A percentile compares a stretch with the other conserved stretches of the same genome.
Conservation (phyloP, 2,797 vertebrate genomes). For the Molossus molossus region DNA sequence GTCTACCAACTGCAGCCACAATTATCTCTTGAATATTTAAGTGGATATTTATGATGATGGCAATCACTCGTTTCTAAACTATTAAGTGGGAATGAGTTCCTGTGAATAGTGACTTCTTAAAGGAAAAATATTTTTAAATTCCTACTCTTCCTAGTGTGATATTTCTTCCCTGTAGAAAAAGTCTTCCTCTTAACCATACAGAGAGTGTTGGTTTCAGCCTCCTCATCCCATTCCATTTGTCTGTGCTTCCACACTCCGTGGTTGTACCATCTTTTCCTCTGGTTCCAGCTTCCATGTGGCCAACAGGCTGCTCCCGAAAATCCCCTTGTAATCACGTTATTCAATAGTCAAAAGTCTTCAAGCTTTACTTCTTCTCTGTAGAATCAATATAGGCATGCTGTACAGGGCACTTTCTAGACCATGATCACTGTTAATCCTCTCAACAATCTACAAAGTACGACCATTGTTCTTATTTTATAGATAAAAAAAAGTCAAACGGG, state of each 20-base stretch:
- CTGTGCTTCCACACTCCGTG: background rate
- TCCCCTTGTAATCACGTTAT: conserved; percentile 30
- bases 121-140: conserved; percentile 80
- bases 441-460: background rate
- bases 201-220: background rate
- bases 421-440: background rate
- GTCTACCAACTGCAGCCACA: background rate
- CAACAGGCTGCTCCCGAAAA: conserved; percentile 43
- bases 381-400: background rate
- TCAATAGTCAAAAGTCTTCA: conserved; percentile 58
- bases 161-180: conserved; percentile 67
- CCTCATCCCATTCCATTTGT: background rate
- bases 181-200: background rate
- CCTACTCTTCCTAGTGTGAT: conserved; percentile 61
- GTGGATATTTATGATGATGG: conserved; percentile 67
- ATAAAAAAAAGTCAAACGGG: background rate
- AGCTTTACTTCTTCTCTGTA: background rate
- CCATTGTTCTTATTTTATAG: background rate
- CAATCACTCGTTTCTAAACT: conserved; percentile 74
- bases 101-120: conserved; percentile 77
- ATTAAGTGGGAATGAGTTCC: conserved; percentile 72
- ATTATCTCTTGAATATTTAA: conserved; percentile 71
- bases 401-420: background rate
- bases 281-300: background rate
- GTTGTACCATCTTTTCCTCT: conserved; percentile 38